Evolutionary conservation across 2,113 vertebrate species (phyloP).

Genomic region (Talpa occidentalis): DNA sequence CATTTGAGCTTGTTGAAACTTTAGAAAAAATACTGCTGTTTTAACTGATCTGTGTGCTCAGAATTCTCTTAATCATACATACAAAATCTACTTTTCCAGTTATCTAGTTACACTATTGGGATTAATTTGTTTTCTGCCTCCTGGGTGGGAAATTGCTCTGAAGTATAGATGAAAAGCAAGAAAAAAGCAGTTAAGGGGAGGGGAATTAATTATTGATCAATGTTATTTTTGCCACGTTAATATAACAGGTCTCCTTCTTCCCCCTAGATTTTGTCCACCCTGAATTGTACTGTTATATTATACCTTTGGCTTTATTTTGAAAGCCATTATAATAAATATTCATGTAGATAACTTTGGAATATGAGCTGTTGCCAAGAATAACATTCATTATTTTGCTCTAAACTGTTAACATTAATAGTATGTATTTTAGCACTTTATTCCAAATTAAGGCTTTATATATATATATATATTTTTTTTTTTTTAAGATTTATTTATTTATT

Average conservation of each 20-base stretch:
- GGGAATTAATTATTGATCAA: not conserved
- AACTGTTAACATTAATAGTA: not conserved
- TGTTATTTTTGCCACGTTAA: conserved; percentile 1
- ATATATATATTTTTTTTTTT: no score
- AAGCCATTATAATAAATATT: conserved; percentile 44
- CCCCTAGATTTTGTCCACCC: not conserved
- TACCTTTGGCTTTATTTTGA: not conserved
- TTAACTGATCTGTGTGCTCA: not conserved
- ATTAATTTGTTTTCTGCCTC: conserved; percentile 21
- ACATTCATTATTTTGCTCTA: not conserved
- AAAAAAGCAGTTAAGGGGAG: not conserved
- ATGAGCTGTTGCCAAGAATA: not conserved
- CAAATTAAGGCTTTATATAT: not conserved
- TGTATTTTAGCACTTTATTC: not conserved
- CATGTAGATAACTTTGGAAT: conserved; percentile 32
- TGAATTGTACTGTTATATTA: not conserved
- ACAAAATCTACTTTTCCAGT: conserved; percentile 14
- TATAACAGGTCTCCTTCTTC: not conserved
- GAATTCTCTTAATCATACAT: not conserved
- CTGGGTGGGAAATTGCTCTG: not conserved
- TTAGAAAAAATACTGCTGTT: conserved; percentile 52
- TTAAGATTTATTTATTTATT: no score
- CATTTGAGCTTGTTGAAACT: conserved; percentile 56
- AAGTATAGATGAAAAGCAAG: conserved; percentile 6
- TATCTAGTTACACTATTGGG: not conserved